phyloP scores from a whole-genome alignment of 1,140 invertebrate species.

The Paraescarpia echinospica region DNA sequence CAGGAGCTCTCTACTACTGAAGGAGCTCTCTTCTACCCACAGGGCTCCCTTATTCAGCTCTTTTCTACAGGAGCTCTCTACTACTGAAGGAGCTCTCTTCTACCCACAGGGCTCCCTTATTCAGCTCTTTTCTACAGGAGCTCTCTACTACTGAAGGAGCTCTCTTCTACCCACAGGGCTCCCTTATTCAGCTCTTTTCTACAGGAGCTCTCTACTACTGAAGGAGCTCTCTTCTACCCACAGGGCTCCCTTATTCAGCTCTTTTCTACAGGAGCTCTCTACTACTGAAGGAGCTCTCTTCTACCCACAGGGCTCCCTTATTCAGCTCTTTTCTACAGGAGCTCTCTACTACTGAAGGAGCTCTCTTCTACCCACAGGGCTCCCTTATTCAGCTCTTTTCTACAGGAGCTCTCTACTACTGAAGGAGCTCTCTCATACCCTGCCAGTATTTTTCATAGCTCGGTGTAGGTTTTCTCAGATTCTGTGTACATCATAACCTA shows the following conservation, averaged over 20 bases:
- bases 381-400: too few species aligned
- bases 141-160: neutral
- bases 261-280: too few species aligned
- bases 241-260: too few species aligned
- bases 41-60: neutral
- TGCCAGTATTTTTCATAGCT: neutral
- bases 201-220: too few species aligned
- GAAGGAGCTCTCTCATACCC: neutral
- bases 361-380: too few species aligned
- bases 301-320: too few species aligned
- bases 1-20: neutral
- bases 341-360: too few species aligned
- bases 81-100: neutral
- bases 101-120: neutral
- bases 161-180: neutral
- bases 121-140: neutral
- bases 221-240: too few species aligned
- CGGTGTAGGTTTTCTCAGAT: neutral
- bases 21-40: neutral
- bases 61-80: neutral
- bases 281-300: too few species aligned
- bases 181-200: too few species aligned
- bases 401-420: too few species aligned
- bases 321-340: too few species aligned
- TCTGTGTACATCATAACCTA: neutral